Evolutionary conservation across 2,888 invertebrate genomes (phyloP), one percentile per base, ranked within the genome.

Genomic region (Itoplectis maculator): DNA sequence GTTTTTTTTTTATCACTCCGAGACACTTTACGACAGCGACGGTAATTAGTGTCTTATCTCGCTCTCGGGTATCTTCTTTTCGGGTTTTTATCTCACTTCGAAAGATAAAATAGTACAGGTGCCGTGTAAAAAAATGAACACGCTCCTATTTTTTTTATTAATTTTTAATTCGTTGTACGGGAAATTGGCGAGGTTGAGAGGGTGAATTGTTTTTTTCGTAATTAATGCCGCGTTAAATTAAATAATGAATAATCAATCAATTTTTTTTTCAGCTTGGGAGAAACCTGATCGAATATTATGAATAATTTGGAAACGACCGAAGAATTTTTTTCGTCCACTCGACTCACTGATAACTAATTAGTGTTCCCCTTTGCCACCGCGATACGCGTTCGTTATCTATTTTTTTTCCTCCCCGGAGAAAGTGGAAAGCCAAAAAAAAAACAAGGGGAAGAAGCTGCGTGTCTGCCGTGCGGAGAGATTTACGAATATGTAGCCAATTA

Each of bases 401-500:
- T 61, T 40, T 18, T 51, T 8, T 8, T 20, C 15, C 7, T 37
- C 15, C 35, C 61, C 11, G 59, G 66, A 29, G 45, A 72, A 72
- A 56, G 72, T 45, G 15, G 18, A 40, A 0, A 49, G 9, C 4
- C 0, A 47, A n/a, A 42, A 61, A 47, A 72, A 68, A 68, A 70
- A 81, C 20, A 72, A 72, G 2, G 37, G 23, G 23, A 23, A 13
- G n/a, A 29, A 63, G 11, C 15, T 61, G 15, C 2, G 18, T 37
- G 35, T 2, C 20, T 11, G 15, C n/a, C 47, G 59, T 23, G 35
- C 5, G 29, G 42, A 45, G 47, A 75, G 75, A 76, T 82, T 79
- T 79, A 73, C 70, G 75, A 82, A 82, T 79, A 42, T 40, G 65
- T 75, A 47, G 65, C 70, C 72, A 80, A 82, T 79, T 79, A 80